Base-by-base conservation (phyloP, 2,888 invertebrate species). In the Cenopis cana region DNA sequence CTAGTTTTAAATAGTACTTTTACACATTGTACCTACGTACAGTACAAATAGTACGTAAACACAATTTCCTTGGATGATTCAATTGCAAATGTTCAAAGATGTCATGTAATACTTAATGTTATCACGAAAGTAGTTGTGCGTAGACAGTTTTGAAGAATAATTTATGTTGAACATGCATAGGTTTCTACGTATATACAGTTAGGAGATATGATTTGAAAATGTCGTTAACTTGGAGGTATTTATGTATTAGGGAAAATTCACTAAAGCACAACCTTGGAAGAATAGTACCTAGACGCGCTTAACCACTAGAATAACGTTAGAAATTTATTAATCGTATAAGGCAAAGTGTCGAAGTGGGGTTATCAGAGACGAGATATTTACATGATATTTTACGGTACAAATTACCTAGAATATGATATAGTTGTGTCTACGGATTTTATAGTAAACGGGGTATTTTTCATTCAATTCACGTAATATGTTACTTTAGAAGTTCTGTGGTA, bases 221-320 rank as follows among this genome's bases (percentile, higher is more conserved):
- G 85, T 76, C 69, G 82, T n/a, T n/a, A n/a, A 81, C 74, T 79
- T 71, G 68, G 66, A 68, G 64, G 65, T 71, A 73, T 61, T 36
- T 59, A 38, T 59, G 56, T 59, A 71, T 73, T 64, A 82, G 81
- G 88, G 87, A 86, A 90, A 91, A 89, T 87, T 91, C 90, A 91
- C 91, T 91, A 91, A 93, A 92, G 93, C 93, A 93, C 93, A 93
- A 93, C 93, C 93, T 89, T 93, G 91, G 93, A 93, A 92, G 91
- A 93, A 91, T 92, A 92, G 91, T 91, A 92, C 78, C 92, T 93
- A 93, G 86, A 90, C 82, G 91, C 89, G 81, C 91, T 93, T 93
- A 93, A 83, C 79, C 68, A 88, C 91, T 92, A 91, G 84, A 88
- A 84, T 89, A 85, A 88, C 85, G 85, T 90, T 90, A 88, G 88